These are phyloP conservation scores for Linhomoeus sp. DNA, from an alignment of 2,888 invertebrate species.

Conservation along the genomic window DNA sequence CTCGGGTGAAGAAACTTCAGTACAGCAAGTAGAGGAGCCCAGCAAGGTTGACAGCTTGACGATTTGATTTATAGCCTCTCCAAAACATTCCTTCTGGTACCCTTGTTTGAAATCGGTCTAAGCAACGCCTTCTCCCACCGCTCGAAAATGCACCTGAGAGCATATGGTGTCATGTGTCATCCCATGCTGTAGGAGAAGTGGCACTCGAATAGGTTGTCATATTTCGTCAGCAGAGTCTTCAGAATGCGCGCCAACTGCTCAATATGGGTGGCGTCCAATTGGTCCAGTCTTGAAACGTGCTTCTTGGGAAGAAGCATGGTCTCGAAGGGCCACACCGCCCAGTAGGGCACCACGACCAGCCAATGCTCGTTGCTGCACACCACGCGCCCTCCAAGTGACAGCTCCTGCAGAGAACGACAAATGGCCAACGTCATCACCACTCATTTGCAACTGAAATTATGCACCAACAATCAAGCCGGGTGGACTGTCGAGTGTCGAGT, in stretches of 20 bases:
- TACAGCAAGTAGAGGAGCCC: too few relatives aligned
- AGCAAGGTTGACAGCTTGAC: background rate
- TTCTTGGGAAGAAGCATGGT: conserved; percentile 48
- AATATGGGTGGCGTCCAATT: conserved; percentile 41
- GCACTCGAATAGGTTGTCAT: conserved; percentile 81
- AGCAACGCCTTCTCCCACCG: background rate
- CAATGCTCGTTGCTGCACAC: conserved; percentile 64
- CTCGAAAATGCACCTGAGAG: too few relatives aligned
- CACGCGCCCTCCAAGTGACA: conserved; percentile 44
- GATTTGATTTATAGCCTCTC: too few relatives aligned
- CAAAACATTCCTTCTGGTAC: too few relatives aligned
- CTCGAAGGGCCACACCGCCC: conserved; percentile 72
- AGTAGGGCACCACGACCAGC: conserved; percentile 81
- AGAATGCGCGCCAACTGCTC: conserved; percentile 51
- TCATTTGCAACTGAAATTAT: too few relatives aligned
- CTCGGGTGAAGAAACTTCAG: too few relatives aligned
- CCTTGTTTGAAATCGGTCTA: too few relatives aligned
- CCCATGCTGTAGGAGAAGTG: conserved; percentile 60
- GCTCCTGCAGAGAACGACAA: conserved; percentile 5
- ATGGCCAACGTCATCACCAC: too few relatives aligned
- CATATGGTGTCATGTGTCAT: too few relatives aligned
- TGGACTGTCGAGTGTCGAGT: too few relatives aligned
- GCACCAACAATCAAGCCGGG: too few relatives aligned
- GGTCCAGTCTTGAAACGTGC: conserved; percentile 51
- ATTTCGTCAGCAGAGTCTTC: conserved; percentile 61